These are phyloP conservation scores for Siniperca undulata DNA, from an alignment of 2,797 vertebrate genomes.

Conservation along the genomic window DNA sequence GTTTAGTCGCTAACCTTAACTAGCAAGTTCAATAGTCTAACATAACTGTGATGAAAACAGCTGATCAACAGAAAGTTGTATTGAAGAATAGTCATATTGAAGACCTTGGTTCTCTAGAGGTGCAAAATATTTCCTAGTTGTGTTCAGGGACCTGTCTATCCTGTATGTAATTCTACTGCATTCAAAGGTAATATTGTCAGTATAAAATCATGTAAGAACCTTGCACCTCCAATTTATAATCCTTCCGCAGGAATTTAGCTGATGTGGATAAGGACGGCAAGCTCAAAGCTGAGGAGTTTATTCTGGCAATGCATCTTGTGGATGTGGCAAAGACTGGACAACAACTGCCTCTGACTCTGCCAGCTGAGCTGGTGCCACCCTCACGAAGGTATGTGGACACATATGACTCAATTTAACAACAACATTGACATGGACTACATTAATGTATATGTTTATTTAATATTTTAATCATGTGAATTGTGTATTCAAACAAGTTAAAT, in stretches of 20 bases:
- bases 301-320: slow-evolving; percentile 97
- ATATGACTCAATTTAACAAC: not conserved
- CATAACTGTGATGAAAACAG: not conserved
- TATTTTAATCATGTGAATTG: not conserved
- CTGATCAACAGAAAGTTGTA: slow-evolving; percentile 4
- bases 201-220: slow-evolving; percentile 1
- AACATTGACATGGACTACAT: not conserved
- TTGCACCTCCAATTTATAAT: not conserved
- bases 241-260: slow-evolving; percentile 90
- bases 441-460: not conserved
- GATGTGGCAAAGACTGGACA: slow-evolving; percentile 93
- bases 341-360: slow-evolving; percentile 91
- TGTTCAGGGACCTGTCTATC: not conserved
- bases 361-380: slow-evolving; percentile 92
- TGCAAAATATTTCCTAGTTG: not conserved
- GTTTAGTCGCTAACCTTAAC: not conserved
- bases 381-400: slow-evolving; percentile 86
- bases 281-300: slow-evolving; percentile 95
- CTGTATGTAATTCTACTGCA: not conserved
- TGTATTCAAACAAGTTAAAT: slow-evolving; percentile 13
- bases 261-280: slow-evolving; percentile 96
- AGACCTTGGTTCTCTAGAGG: not conserved
- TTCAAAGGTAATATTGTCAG: not conserved
- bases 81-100: not conserved
- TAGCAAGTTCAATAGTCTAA: not conserved